Evolutionary conservation across 2,888 invertebrate species (phyloP), one percentile per base, ranked within the genome.

Genomic region (Trichogramma dendrolimi): DNA sequence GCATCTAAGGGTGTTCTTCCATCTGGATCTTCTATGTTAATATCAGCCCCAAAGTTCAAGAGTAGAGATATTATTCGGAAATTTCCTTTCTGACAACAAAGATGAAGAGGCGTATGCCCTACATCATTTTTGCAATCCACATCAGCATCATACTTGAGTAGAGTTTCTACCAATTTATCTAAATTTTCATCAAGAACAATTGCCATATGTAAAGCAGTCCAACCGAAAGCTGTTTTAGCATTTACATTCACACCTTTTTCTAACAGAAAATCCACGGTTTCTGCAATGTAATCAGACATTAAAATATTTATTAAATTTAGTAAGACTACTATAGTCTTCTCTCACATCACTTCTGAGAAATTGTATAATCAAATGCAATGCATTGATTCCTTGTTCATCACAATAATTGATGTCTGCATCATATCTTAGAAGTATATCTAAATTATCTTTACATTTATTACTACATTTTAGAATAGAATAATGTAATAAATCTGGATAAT

Each of bases 401-500:
- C 43, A 14, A 8, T 55, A 51, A 14, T 61, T 61, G 7, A 61
- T 57, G 40, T 61, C 57, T 39, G 49, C 57, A 6, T 57, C 57
- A 41, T 57, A 10, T 6, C 53, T 38, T 6, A 61, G 6, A 1
- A 61, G 14, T 42, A 48, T 27, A 7, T 57, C 44, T 7, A 57
- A 39, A 4, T 57, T 42, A 10, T 48, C 39, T 2, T 4, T 38
- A 8, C 40, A 41, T 4, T 46, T 51, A 5, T 42, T 56, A n/a
- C 10, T 50, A 4, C 8, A 52, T 2, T 46, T 50, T 0, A 46
- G 5, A 7, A 51, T 44, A 5, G 41, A 8, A 27, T 41, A 41
- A 11, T 55, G 55, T 6, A 60, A 11, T 10, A 60, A 11, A 4
- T 55, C 55, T 46, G 55, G 60, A 41, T 60, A 51, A 1, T 6